Conservation (phyloP, 1,140 invertebrate genomes). For the Drosophila suzukii region DNA sequence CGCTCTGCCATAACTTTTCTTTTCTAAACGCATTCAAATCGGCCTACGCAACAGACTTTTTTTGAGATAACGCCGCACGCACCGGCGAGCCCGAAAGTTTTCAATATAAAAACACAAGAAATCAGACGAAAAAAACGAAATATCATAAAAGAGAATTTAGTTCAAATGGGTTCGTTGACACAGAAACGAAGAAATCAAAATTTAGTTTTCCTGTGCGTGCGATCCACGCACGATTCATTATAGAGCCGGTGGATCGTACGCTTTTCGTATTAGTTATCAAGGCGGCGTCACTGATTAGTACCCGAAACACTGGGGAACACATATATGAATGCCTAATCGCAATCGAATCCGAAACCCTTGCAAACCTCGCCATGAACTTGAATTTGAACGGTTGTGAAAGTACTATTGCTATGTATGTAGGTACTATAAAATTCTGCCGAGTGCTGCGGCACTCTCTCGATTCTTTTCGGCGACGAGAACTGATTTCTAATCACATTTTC, state of each 20-base stretch:
- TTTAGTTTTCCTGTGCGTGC: conserved; percentile 40
- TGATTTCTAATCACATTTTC: conserved; percentile 74
- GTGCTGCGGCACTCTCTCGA: conserved; percentile 4
- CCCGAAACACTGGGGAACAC: background rate
- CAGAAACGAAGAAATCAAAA: conserved; percentile 78
- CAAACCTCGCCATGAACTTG: conserved; percentile 69
- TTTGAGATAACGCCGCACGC: conserved; percentile 59
- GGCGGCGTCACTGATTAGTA: conserved; percentile 40
- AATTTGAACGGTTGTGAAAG: conserved; percentile 50
- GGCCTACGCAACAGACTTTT: conserved; percentile 65
- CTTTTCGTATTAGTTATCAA: conserved; percentile 19
- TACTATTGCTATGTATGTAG: background rate
- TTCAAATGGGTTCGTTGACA: conserved; percentile 77
- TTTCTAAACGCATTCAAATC: conserved; percentile 64
- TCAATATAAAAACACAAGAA: conserved; percentile 48
- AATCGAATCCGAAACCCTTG: conserved; percentile 21
- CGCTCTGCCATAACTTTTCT: conserved; percentile 65
- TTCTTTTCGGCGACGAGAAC: conserved; percentile 47
- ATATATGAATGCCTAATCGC: conserved; percentile 34
- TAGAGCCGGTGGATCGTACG: background rate
- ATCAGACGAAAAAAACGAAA: conserved; percentile 43
- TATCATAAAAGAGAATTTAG: conserved; percentile 73
- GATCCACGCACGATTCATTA: conserved; percentile 30
- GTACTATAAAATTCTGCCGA: conserved; percentile 1
- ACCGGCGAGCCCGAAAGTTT: conserved; percentile 32